A percentile compares a stretch with the other conserved stretches of the same genome.
phyloP scores from a whole-genome alignment of 2,113 vertebrate genomes.

The Mionectes macconnelli region DNA sequence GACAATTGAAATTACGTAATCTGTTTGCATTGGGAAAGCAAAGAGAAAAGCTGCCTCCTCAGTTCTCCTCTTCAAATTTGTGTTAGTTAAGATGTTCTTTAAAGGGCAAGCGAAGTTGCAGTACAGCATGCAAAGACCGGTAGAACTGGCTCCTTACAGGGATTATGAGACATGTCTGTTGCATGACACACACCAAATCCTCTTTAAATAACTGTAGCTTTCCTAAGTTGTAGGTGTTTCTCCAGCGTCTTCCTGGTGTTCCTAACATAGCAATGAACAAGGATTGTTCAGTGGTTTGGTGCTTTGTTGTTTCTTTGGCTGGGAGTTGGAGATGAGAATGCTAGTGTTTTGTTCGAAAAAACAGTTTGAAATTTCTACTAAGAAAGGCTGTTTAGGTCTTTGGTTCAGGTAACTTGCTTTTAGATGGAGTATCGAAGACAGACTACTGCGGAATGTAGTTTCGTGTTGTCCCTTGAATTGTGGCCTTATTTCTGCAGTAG shows the following conservation, averaged over 20 bases:
- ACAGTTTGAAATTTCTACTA: neutral
- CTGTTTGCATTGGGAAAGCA: neutral
- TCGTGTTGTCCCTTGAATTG: neutral
- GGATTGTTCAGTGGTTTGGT: neutral
- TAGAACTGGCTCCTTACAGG: neutral
- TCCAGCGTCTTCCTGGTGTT: neutral
- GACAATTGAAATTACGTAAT: neutral
- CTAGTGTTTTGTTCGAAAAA: neutral
- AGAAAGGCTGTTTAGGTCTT: neutral
- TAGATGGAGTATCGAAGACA: neutral
- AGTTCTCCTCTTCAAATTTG: neutral
- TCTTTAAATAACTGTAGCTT: neutral
- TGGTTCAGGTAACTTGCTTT: rapidly evolving
- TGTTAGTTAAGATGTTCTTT: neutral
- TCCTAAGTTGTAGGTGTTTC: rapidly evolving
- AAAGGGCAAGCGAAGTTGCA: neutral
- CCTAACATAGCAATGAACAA: neutral
- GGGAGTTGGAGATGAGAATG: neutral
- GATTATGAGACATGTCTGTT: neutral
- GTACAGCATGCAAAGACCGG: neutral
- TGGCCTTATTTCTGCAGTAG: neutral
- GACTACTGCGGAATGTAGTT: neutral
- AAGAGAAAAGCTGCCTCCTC: neutral
- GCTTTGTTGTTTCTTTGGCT: neutral
- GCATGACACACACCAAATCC: neutral